Conservation (phyloP, 2,888 invertebrate species). For the Tiliacea citrago region DNA sequence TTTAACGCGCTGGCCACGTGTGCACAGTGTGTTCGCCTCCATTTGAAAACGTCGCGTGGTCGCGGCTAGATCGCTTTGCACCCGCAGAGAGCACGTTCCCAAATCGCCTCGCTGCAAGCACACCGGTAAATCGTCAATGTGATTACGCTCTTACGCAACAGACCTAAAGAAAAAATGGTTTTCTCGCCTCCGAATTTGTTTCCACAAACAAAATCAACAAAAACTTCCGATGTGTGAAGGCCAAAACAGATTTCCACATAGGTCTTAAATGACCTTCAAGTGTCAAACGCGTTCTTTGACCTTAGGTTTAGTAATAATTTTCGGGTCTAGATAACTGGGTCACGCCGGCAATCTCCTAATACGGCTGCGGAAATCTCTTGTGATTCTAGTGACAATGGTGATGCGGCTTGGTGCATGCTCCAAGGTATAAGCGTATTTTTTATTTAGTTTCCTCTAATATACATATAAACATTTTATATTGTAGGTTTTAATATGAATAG, state of each 20-base stretch:
- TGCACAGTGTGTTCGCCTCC: too few relatives aligned
- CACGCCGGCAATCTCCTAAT: conserved; percentile 69
- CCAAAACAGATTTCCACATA: conserved; percentile 9
- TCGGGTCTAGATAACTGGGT: conserved; percentile 58
- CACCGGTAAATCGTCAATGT: too few relatives aligned
- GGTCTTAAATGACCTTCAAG: conserved; percentile 33
- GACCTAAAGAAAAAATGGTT: not conserved
- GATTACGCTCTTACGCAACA: too few relatives aligned
- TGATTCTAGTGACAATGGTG: conserved; percentile 69
- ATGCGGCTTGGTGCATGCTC: conserved; percentile 51
- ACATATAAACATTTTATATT: too few relatives aligned
- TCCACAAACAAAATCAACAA: conserved; percentile 8
- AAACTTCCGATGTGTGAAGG: conserved; percentile 3
- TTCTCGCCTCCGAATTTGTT: not conserved
- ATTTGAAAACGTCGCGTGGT: too few relatives aligned
- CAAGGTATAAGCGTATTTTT: conserved; percentile 32
- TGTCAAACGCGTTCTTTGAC: conserved; percentile 52
- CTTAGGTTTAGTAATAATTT: conserved; percentile 54
- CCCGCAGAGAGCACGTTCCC: too few relatives aligned
- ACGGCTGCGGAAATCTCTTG: conserved; percentile 71
- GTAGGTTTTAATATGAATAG: not conserved
- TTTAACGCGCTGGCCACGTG: too few relatives aligned
- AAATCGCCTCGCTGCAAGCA: not conserved
- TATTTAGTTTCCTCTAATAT: too few relatives aligned
- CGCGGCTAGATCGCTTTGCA: too few relatives aligned